phyloP scores from a whole-genome alignment of 2,888 invertebrate genomes.

The Caenorhabditis zanzibari region DNA sequence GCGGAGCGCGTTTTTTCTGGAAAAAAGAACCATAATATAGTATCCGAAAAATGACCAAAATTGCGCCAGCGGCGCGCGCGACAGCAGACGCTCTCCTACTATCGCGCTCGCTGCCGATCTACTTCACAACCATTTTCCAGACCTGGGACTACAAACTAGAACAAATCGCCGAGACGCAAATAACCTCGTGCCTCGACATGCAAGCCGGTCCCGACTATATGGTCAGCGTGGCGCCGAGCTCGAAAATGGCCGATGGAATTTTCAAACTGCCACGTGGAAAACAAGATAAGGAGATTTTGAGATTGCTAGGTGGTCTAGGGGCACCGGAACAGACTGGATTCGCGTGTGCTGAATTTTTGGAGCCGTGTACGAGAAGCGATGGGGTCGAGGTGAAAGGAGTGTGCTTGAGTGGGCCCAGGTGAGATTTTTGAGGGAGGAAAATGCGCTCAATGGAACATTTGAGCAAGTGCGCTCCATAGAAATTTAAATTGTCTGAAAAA shows the following conservation, averaged over 20 bases:
- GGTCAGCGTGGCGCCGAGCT: background rate
- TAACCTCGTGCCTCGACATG: background rate
- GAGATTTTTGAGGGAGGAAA: background rate
- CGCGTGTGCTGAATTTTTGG: background rate
- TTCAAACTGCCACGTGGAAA: background rate
- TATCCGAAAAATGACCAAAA: too few species aligned
- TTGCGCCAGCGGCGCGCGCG: too few species aligned
- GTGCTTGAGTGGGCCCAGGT: background rate
- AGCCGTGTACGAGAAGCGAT: background rate
- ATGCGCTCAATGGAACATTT: background rate
- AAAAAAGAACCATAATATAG: too few species aligned
- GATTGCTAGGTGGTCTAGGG: background rate
- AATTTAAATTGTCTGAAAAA: too few species aligned
- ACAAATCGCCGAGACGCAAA: background rate
- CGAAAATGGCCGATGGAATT: background rate
- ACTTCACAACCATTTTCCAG: background rate
- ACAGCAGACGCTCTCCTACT: too few species aligned
- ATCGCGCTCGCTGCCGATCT: too few species aligned
- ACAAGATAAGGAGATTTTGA: background rate
- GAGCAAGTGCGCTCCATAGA: too few species aligned
- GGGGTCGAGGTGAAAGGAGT: background rate
- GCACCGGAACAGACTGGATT: background rate
- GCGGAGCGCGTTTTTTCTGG: too few species aligned
- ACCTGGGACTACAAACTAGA: background rate
- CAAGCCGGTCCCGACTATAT: background rate